Percentiles rank a stretch among this genome's conserved stretches.
These are phyloP conservation scores for Charina bottae DNA, from an alignment of 2,113 vertebrate species.

Conservation along the genomic window DNA sequence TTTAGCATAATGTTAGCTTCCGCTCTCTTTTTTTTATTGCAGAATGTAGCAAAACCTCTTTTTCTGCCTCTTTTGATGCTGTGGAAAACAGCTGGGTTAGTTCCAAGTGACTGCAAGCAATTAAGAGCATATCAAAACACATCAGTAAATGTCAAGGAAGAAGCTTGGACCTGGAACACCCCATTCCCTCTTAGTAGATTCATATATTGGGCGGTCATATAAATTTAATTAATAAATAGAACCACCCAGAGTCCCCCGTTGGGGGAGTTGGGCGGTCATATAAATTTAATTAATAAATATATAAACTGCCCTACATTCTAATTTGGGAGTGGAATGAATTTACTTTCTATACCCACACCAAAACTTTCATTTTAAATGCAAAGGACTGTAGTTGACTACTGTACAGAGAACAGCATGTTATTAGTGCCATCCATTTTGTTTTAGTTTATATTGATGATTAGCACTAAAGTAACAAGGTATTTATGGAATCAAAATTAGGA, in stretches of 20 bases:
- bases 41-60: slow-evolving; percentile 64
- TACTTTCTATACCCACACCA: background rate
- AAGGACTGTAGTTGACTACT: background rate
- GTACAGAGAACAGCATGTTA: background rate
- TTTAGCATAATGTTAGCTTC: slow-evolving; percentile 61
- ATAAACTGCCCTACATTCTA: background rate
- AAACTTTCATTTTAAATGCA: background rate
- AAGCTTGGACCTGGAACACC: slow-evolving; percentile 6
- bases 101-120: slow-evolving; percentile 66
- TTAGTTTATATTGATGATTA: background rate
- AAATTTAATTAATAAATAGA: too few species aligned
- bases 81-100: slow-evolving; percentile 68
- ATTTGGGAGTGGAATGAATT: background rate
- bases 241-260: too few species aligned
- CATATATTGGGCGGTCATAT: too few species aligned
- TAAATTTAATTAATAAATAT: too few species aligned
- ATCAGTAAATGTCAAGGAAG: slow-evolving; percentile 57
- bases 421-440: background rate
- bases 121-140: slow-evolving; percentile 50
- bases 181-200: slow-evolving; percentile 1
- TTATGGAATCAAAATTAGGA: background rate
- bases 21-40: slow-evolving; percentile 43
- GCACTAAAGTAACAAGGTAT: background rate
- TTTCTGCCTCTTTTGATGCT: slow-evolving; percentile 63
- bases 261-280: too few species aligned